A percentile compares a stretch with the other conserved stretches of the same genome.
phyloP scores from a whole-genome alignment of 92 coral and sea anemone species.

The Paramuricea clavata region DNA sequence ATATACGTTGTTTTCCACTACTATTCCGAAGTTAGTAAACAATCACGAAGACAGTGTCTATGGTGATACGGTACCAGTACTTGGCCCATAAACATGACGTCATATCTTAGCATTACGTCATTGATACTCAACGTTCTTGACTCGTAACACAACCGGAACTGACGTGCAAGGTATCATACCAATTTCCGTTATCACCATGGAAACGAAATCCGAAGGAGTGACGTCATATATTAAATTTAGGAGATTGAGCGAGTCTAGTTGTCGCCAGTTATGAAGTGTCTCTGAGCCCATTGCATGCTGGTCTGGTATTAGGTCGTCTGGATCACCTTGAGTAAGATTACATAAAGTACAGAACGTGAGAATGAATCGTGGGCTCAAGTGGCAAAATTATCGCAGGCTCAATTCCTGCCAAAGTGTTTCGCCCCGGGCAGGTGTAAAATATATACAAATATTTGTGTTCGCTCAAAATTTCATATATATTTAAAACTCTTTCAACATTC shows the following conservation, averaged over 20 bases:
- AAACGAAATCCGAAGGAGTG: slow-evolving; percentile 94
- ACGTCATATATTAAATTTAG: slow-evolving; percentile 94
- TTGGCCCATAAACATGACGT: not conserved
- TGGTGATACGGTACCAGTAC: too few relatives aligned
- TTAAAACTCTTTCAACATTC: too few relatives aligned
- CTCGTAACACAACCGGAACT: slow-evolving; percentile 96
- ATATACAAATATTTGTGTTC: too few relatives aligned
- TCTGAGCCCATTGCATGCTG: slow-evolving; percentile 75
- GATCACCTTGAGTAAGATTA: slow-evolving; percentile 76
- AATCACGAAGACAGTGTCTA: too few relatives aligned
- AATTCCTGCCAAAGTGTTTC: too few relatives aligned
- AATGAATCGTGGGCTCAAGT: not conserved
- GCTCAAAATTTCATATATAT: too few relatives aligned
- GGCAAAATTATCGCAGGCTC: too few relatives aligned
- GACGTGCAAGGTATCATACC: slow-evolving; percentile 99
- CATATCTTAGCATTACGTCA: not conserved
- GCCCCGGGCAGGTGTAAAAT: too few relatives aligned
- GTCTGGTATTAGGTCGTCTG: slow-evolving; percentile 90
- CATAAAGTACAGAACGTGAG: not conserved
- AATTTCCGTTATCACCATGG: slow-evolving; percentile 99
- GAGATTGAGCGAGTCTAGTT: slow-evolving; percentile 78
- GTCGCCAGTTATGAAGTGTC: slow-evolving; percentile 89
- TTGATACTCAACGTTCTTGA: slow-evolving; percentile 87
- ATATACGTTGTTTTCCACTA: too few relatives aligned
- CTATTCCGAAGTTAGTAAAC: too few relatives aligned